These are phyloP conservation scores for Caenorhabditis imperialis DNA, from an alignment of 2,888 invertebrate genomes.

Conservation along the genomic window DNA sequence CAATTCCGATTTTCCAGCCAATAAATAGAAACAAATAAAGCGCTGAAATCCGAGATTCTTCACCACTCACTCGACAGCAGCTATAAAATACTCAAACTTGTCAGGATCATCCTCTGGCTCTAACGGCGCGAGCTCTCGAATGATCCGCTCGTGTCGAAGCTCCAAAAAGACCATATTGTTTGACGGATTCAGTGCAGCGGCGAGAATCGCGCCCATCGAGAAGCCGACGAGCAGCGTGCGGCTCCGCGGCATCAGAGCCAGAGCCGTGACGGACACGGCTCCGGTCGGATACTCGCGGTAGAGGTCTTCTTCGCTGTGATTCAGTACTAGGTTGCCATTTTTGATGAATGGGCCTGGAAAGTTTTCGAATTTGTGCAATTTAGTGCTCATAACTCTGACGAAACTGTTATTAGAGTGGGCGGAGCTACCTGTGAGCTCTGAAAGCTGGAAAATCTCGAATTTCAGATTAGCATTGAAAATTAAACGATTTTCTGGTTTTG, in stretches of 20 bases:
- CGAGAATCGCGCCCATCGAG: conserved; percentile 52
- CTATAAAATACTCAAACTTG: conserved; percentile 52
- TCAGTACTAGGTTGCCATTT: neutral
- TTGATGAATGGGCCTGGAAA: conserved; percentile 13
- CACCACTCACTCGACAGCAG: conserved; percentile 38
- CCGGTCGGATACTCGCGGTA: conserved; percentile 11
- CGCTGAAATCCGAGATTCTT: too few relatives aligned
- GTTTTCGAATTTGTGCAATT: too few relatives aligned
- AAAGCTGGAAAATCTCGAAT: too few relatives aligned
- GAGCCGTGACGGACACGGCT: conserved; percentile 23
- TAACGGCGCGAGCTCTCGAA: conserved; percentile 37
- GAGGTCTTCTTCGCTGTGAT: conserved; percentile 3
- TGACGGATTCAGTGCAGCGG: conserved; percentile 41
- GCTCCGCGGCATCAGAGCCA: conserved; percentile 50
- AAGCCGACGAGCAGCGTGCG: conserved; percentile 50
- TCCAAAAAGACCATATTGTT: conserved; percentile 38
- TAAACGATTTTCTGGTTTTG: too few relatives aligned
- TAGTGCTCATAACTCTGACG: too few relatives aligned
- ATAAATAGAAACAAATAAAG: too few relatives aligned
- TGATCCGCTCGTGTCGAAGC: conserved; percentile 34
- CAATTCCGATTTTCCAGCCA: neutral
- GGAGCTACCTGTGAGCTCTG: too few relatives aligned
- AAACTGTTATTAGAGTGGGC: too few relatives aligned
- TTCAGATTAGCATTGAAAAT: too few relatives aligned
- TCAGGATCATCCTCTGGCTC: conserved; percentile 59